phyloP scores from a whole-genome alignment of 2,113 vertebrate genomes.

The Labrus mixtus region DNA sequence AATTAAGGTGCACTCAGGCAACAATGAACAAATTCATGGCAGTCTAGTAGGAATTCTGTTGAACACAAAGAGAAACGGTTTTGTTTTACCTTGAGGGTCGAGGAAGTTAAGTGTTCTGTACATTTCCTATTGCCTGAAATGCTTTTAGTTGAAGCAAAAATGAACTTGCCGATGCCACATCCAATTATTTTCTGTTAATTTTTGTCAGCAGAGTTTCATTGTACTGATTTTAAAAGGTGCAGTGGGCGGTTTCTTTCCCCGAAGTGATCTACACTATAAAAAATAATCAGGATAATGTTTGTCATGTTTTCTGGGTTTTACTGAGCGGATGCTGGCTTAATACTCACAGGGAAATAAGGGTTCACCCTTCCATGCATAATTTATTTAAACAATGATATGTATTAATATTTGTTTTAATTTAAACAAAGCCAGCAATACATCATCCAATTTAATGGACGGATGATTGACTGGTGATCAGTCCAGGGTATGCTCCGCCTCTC shows the following conservation, averaged over 20 bases:
- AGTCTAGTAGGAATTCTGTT: slow-evolving; percentile 30
- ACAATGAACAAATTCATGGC: slow-evolving; percentile 55
- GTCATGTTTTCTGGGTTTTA: too few relatives aligned
- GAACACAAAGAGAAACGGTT: slow-evolving; percentile 24
- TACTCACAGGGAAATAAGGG: too few relatives aligned
- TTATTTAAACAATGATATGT: too few relatives aligned
- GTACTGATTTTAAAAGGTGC: not conserved
- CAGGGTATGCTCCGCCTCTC: too few relatives aligned
- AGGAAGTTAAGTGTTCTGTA: not conserved
- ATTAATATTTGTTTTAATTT: too few relatives aligned
- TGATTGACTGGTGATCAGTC: too few relatives aligned
- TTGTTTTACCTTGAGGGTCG: slow-evolving; percentile 51
- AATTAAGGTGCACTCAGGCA: slow-evolving; percentile 63
- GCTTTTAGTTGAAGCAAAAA: not conserved
- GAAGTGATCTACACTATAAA: too few relatives aligned
- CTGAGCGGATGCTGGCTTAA: too few relatives aligned
- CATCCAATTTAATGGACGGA: too few relatives aligned
- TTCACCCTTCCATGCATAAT: too few relatives aligned
- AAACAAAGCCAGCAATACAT: too few relatives aligned
- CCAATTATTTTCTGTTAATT: not conserved
- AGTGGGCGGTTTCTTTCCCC: not conserved
- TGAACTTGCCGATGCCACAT: not conserved
- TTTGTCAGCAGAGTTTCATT: not conserved
- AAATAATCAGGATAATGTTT: too few relatives aligned
- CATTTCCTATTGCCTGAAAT: not conserved